Conservation (phyloP, 92 coral and sea anemone species). For the Ricordea florida region DNA sequence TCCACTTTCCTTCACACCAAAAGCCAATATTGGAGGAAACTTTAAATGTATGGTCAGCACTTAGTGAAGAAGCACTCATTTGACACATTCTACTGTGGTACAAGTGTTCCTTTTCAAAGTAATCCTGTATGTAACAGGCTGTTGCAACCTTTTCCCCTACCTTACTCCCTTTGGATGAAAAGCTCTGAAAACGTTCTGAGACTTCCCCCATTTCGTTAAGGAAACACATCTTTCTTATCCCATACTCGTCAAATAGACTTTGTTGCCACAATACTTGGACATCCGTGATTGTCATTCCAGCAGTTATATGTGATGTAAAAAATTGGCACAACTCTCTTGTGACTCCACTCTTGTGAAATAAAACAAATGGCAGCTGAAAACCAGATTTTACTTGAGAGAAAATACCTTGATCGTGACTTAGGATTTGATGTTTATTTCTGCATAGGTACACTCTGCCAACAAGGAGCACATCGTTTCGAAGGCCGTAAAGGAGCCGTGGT, state of each 20-base stretch:
- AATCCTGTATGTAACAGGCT: background rate
- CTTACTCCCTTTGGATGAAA: slow-evolving; percentile 42
- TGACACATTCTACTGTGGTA: slow-evolving; percentile 17
- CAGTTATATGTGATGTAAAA: slow-evolving; percentile 18
- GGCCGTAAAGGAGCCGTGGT: no score
- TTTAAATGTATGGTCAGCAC: slow-evolving; percentile 38
- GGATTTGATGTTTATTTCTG: background rate
- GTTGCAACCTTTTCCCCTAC: slow-evolving; percentile 38
- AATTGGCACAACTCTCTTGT: slow-evolving; percentile 28
- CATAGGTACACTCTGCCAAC: background rate
- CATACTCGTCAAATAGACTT: slow-evolving; percentile 29
- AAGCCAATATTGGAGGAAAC: slow-evolving; percentile 40
- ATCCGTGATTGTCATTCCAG: slow-evolving; percentile 33
- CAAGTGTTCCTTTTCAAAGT: slow-evolving; percentile 29
- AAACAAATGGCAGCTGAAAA: background rate
- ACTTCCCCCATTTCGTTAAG: background rate
- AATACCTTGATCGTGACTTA: background rate
- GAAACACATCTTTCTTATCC: background rate
- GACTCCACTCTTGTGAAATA: slow-evolving; percentile 28
- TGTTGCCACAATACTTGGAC: slow-evolving; percentile 50
- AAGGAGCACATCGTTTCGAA: background rate
- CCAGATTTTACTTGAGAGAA: background rate
- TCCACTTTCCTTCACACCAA: no score
- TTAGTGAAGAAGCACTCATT: slow-evolving; percentile 8
- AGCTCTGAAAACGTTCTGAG: slow-evolving; percentile 7